phyloP scores from a whole-genome alignment of 2,888 invertebrate species.

The Sphaerophoria taeniata region DNA sequence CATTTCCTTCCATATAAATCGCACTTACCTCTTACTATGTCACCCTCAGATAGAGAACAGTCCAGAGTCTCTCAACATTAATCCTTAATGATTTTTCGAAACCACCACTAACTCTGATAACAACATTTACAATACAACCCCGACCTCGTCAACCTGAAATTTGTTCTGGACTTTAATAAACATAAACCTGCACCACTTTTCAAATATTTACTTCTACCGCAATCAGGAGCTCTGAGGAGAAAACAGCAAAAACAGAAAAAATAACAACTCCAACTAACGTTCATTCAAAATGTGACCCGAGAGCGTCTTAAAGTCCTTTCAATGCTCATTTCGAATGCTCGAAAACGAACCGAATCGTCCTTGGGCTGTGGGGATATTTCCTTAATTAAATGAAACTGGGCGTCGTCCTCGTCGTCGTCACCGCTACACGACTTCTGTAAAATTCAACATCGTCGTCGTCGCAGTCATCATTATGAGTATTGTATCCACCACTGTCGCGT shows the following conservation, averaged over 20 bases:
- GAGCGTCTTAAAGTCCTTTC: constrained; percentile 61
- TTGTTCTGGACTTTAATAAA: neutral
- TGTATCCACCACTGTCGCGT: neutral
- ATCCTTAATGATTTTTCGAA: too few species aligned
- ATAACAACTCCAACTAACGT: constrained; percentile 31
- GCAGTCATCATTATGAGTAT: neutral
- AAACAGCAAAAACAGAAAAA: constrained; percentile 18
- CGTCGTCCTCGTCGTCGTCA: neutral
- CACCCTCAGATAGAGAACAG: too few species aligned
- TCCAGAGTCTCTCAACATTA: too few species aligned
- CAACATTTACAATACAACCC: too few species aligned
- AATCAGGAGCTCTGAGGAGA: neutral
- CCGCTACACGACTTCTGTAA: too few species aligned
- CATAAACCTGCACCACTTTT: neutral
- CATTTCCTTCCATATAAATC: too few species aligned
- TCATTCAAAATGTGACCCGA: constrained; percentile 54
- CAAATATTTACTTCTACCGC: constrained; percentile 1
- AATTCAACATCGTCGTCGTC: neutral
- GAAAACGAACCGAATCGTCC: constrained; percentile 31
- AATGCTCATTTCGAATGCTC: constrained; percentile 52
- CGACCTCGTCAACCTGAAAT: too few species aligned
- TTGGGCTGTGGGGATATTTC: constrained; percentile 40
- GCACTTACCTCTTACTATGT: too few species aligned
- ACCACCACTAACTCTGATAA: too few species aligned
- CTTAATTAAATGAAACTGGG: constrained; percentile 68